Evolutionary conservation across 2,888 invertebrate genomes (phyloP).

Genomic region (Synanthedon tipuliformis): DNA sequence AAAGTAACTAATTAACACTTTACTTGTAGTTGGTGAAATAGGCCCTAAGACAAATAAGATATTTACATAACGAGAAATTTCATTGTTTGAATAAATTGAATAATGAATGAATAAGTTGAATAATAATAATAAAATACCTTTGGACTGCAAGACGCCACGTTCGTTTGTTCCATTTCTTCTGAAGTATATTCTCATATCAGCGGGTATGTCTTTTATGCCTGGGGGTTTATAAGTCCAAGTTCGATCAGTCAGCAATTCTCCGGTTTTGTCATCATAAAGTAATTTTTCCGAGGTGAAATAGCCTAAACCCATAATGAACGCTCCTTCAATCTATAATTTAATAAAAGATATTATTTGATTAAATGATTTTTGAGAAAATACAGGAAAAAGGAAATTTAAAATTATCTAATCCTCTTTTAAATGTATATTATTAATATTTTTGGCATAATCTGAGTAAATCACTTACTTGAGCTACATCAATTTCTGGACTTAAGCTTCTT

Average conservation of each 20-base stretch:
- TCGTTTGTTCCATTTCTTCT: conserved; percentile 75
- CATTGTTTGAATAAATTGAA: not conserved
- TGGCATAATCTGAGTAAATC: no score
- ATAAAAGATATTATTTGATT: no score
- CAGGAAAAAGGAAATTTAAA: no score
- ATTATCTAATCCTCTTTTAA: no score
- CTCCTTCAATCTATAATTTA: conserved; percentile 73
- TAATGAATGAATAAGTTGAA: no score
- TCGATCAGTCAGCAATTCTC: conserved; percentile 77
- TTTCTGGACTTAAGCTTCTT: conserved; percentile 76
- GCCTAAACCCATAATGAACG: conserved; percentile 81
- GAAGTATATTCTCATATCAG: conserved; percentile 79
- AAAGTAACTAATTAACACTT: no score
- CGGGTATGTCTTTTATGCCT: conserved; percentile 81
- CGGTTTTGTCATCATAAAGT: conserved; percentile 72
- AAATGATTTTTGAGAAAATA: no score
- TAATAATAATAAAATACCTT: conserved; percentile 68
- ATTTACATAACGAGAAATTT: not conserved
- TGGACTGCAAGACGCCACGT: conserved; percentile 77
- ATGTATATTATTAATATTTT: no score
- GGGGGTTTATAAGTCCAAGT: conserved; percentile 88
- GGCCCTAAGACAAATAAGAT: not conserved
- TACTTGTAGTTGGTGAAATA: no score
- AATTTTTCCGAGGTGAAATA: conserved; percentile 82
- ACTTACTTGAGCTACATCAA: conserved; percentile 78